Base-by-base conservation (phyloP, 2,797 vertebrate species). In the Anomalospiza imberbis region DNA sequence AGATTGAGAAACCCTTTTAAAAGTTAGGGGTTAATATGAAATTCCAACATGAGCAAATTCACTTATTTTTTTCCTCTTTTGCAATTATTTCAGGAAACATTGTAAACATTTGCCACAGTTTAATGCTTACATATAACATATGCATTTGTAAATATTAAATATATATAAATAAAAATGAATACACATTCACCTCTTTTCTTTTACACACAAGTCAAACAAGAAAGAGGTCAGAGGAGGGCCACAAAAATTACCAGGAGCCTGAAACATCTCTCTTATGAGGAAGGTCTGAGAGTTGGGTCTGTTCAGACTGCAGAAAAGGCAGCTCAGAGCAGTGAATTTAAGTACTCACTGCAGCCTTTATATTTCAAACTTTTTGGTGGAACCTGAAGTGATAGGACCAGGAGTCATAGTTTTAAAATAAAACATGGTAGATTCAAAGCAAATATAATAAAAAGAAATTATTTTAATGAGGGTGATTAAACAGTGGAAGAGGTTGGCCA, bases 311-410 rank as follows among this genome's bases (percentile, higher is more conserved):
- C 8, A 82, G 8, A 34, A 63, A 22, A 62, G 12, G 65, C 62
- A 5, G n/a, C 12, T 81, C 9, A 3, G 0, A 4, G 13, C 7
- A 68, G 9, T 29, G n/a, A 51, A 32, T 53, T 45, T 29, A 51
- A 45, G 24, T 24, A 85, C 8, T 66, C 53, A 83, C 0, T 25
- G n/a, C 1, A 2, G n/a, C 36, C 16, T 61, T 79, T 32, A 45
- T n/a, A 61, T 28, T 13, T 60, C 4, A 12, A 9, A 53, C 8
- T 17, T 75, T 67, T 55, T 55, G 22, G n/a, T 8, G 73, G 14
- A 7, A n/a, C 8, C n/a, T 57, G 5, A 6, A 12, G 48, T 1
- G 3, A 72, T 0, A 72, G 25, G 17, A 34, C 21, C n/a, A 22
- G 3, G 3, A 6, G 1, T 13, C 29, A 44, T 2, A 10, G 16